Percentiles rank a stretch among this genome's conserved stretches.
Evolutionary conservation across 2,797 vertebrate genomes (phyloP).

Genomic region (Cichlasoma orientale): DNA sequence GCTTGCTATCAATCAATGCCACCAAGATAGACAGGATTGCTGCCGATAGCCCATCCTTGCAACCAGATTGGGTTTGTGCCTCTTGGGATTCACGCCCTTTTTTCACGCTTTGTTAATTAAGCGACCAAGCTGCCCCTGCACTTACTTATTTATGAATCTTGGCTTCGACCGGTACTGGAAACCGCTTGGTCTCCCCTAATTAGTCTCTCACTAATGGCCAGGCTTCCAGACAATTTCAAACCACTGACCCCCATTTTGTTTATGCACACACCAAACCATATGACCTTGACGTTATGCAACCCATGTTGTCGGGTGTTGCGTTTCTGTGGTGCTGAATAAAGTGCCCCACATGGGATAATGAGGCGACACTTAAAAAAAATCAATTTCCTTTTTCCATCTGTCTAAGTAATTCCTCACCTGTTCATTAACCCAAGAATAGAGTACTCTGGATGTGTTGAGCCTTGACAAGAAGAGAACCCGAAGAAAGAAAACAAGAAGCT

Average conservation of each 20-base stretch:
- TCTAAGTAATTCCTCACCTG: slow-evolving; percentile 72
- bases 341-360: slow-evolving; percentile 69
- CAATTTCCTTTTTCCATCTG: slow-evolving; percentile 72
- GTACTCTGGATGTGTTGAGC: slow-evolving; percentile 41
- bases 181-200: slow-evolving; percentile 75
- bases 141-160: slow-evolving; percentile 85
- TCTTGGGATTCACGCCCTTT: slow-evolving; percentile 74
- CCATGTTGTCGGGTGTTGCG: slow-evolving; percentile 59
- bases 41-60: slow-evolving; percentile 63
- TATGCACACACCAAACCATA: slow-evolving; percentile 43
- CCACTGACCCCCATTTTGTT: slow-evolving; percentile 43
- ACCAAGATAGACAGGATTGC: slow-evolving; percentile 58
- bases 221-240: slow-evolving; percentile 65
- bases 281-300: slow-evolving; percentile 72
- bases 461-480: slow-evolving; percentile 31
- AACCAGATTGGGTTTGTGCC: slow-evolving; percentile 65
- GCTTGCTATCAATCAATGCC: slow-evolving; percentile 80
- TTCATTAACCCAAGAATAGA: slow-evolving; percentile 65
- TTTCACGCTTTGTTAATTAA: slow-evolving; percentile 83
- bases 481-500: slow-evolving; percentile 20
- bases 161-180: slow-evolving; percentile 70
- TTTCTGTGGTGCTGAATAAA: slow-evolving; percentile 66
- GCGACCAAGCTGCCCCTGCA: slow-evolving; percentile 73
- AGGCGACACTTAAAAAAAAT: slow-evolving; percentile 77
- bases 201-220: slow-evolving; percentile 76